A percentile compares a stretch with the other conserved stretches of the same genome.
These are phyloP conservation scores for Taeniopygia guttata DNA, from an alignment of 2,797 vertebrate species.

Conservation along the genomic window DNA sequence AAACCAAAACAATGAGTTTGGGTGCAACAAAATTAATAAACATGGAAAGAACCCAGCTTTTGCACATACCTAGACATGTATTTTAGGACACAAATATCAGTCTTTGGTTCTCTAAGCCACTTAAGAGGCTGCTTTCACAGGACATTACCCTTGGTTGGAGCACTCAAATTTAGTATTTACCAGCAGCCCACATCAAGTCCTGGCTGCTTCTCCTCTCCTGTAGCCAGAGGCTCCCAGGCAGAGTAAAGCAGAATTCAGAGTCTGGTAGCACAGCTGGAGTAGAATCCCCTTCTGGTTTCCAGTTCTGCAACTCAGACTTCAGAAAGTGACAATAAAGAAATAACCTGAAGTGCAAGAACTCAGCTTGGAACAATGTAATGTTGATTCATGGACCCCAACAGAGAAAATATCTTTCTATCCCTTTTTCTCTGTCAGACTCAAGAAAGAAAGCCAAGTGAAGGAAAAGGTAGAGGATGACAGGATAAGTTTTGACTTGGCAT, in stretches of 20 bases:
- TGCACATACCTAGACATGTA: neutral
- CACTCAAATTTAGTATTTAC: neutral
- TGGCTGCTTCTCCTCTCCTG: neutral
- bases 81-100: neutral
- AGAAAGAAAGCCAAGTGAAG: slow-evolving; percentile 14
- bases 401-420: neutral
- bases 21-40: neutral
- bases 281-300: neutral
- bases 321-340: neutral
- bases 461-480: neutral
- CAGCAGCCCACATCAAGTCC: neutral
- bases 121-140: neutral
- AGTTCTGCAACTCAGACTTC: neutral
- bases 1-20: neutral
- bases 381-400: neutral
- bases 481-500: neutral
- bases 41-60: neutral
- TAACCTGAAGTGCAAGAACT: neutral
- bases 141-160: neutral
- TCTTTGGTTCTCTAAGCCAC: neutral
- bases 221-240: neutral
- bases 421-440: neutral
- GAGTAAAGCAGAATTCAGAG: neutral
- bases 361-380: neutral
- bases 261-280: neutral